Conservation (phyloP, 92 coral and sea anemone genomes). For the Palythoa caribaeorum region DNA sequence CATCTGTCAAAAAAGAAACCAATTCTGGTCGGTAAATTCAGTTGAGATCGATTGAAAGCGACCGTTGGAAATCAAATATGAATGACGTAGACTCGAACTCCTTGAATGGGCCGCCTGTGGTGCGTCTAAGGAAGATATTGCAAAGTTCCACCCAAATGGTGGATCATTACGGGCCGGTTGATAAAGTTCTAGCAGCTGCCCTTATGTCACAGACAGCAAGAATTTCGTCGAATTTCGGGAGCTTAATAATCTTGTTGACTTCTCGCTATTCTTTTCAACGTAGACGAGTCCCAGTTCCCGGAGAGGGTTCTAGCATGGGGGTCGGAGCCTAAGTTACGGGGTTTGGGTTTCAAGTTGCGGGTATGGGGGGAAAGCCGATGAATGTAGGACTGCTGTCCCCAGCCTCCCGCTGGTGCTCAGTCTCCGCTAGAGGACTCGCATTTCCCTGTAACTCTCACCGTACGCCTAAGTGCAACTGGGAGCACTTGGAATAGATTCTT, state of each 20-base stretch:
- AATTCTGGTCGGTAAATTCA: too few relatives aligned
- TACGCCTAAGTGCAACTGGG: not conserved
- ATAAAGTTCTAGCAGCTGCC: slow-evolving; percentile 34
- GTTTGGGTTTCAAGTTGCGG: not conserved
- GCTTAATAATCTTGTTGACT: not conserved
- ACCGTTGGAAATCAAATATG: too few relatives aligned
- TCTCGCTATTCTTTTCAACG: not conserved
- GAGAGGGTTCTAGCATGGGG: not conserved
- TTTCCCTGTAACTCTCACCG: not conserved
- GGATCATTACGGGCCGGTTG: slow-evolving; percentile 61
- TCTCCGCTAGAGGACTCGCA: not conserved
- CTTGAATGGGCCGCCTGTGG: slow-evolving; percentile 1
- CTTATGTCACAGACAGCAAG: not conserved
- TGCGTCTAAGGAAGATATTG: slow-evolving; percentile 63
- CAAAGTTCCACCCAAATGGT: slow-evolving; percentile 64
- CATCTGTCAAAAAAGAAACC: too few relatives aligned
- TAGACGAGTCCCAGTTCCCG: not conserved
- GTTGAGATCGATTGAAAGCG: too few relatives aligned
- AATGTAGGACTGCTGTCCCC: not conserved
- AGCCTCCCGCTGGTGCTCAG: not conserved
- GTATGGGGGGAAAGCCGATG: not conserved
- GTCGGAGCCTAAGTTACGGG: not conserved
- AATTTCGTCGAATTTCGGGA: not conserved
- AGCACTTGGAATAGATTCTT: not conserved
- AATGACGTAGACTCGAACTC: too few relatives aligned